A percentile compares a stretch with the other conserved stretches of the same genome.
These are phyloP conservation scores for Cyanoderma ruficeps DNA, from an alignment of 2,113 vertebrate genomes.

Conservation along the genomic window DNA sequence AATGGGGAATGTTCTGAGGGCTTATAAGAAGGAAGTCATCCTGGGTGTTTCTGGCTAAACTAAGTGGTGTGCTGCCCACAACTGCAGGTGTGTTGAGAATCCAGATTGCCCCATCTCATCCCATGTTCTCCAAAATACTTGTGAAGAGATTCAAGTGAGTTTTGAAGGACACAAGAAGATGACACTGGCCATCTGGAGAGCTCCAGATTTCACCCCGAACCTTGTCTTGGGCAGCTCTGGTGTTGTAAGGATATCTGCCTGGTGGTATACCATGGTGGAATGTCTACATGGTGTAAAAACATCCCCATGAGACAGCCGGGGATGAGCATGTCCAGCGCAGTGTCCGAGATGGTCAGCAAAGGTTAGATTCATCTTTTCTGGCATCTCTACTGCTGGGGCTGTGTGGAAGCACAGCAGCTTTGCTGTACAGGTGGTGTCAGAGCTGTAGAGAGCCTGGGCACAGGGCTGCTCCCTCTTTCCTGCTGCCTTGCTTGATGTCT, in stretches of 20 bases:
- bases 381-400: not conserved
- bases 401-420: not conserved
- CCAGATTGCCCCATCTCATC: not conserved
- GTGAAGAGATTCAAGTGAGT: not conserved
- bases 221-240: not conserved
- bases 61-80: rapidly evolving
- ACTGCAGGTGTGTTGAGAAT: not conserved
- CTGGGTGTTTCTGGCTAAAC: not conserved
- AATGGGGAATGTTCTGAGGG: not conserved
- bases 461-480: not conserved
- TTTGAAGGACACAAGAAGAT: not conserved
- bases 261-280: not conserved
- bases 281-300: not conserved
- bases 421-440: not conserved
- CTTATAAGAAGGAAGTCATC: rapidly evolving
- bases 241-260: not conserved
- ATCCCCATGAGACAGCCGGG: not conserved
- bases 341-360: not conserved
- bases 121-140: not conserved
- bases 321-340: not conserved
- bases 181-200: not conserved
- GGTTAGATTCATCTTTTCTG: not conserved
- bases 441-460: not conserved
- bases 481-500: not conserved
- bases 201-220: not conserved